Conservation (phyloP, 2,113 vertebrate species). For the Cochlearius cochlearius region DNA sequence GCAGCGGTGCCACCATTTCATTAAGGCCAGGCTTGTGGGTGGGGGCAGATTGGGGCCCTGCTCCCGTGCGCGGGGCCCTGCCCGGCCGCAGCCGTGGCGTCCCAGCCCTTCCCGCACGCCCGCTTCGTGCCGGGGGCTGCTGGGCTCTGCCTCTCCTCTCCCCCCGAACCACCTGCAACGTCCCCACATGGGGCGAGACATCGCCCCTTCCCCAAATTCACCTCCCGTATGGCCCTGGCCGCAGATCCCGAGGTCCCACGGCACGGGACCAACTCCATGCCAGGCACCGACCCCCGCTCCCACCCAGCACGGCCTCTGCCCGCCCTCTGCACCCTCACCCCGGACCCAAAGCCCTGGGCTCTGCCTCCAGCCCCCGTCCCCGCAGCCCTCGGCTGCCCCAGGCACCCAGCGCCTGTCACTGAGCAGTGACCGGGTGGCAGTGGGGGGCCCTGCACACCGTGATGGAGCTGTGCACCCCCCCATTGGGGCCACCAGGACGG, state of each 20-base stretch:
- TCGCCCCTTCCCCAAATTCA: neutral
- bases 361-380: neutral
- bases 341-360: no score
- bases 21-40: neutral
- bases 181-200: fast-evolving
- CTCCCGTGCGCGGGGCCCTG: fast-evolving
- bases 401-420: neutral
- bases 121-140: neutral
- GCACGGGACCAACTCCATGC: neutral
- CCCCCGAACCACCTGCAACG: neutral
- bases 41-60: neutral
- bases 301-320: neutral
- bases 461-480: neutral
- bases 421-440: neutral
- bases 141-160: neutral
- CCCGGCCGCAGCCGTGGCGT: neutral
- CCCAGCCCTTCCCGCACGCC: neutral
- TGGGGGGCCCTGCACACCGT: no score
- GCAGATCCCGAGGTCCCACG: neutral
- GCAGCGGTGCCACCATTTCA: neutral
- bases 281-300: neutral
- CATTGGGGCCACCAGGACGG: no score
- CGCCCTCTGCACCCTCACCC: neutral
- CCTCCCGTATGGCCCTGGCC: neutral
- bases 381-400: neutral